Evolutionary conservation across 2,113 vertebrate genomes (phyloP), one percentile per base, ranked within the genome.

Genomic region (Anguilla japonica): DNA sequence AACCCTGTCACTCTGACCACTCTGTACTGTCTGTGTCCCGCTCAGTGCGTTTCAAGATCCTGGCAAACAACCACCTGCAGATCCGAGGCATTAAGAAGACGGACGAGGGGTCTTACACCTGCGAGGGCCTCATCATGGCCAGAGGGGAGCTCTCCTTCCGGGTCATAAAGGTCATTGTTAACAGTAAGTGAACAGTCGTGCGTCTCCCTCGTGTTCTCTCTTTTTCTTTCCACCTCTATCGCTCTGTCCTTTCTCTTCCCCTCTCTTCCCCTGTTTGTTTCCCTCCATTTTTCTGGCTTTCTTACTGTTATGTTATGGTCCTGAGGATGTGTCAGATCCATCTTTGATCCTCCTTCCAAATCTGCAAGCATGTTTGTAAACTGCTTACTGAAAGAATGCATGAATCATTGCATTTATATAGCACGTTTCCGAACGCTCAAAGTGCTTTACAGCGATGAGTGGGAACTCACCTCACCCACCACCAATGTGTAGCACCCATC

Each of bases 81-180:
- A 99, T 99, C 92, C 96, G 96, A 3, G 95, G 96, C 79, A 99
- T 99, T 93, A 98, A 97, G 95, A 99, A 99, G 94, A 97, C 97
- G 0, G 98, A 99, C 71, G 98, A 99, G 90, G 98, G 98, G 46
- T 93, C 90, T 0, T 99, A 99, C 85, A 96, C 97, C 87, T 99
- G 98, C 29, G 98, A 99, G 94, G 98, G 96, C 26, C 96, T 97
- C 89, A 97, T 99, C 92, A 94, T 99, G 96, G 95, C 97, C 2
- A 96, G 98, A 0, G 98, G 98, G 84, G 98, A 99, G 94, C 97
- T 99, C 92, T 97, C 98, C 96, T 97, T 98, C 93, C 97, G 97
- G 88, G 94, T 97, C 90, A 99, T 99, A 92, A 96, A 95, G 89
- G 98, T 99, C 90, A 90, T 99, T n/a, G 97, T 99, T 40, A 99